phyloP scores from a whole-genome alignment of 2,888 invertebrate genomes.

The Tinea semifulvella region DNA sequence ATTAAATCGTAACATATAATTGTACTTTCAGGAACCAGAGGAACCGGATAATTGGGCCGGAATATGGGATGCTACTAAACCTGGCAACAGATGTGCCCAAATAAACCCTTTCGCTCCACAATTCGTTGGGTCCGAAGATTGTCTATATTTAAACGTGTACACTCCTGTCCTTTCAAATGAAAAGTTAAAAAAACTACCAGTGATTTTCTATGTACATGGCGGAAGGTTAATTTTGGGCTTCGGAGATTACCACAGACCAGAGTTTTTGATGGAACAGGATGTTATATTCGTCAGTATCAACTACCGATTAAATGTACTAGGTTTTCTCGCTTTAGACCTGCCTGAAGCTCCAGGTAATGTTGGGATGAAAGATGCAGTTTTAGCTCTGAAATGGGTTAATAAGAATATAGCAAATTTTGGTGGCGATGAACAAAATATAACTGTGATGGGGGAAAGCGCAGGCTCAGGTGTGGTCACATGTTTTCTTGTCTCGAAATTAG shows the following conservation, averaged over 20 bases:
- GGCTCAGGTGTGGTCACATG: conserved; percentile 35
- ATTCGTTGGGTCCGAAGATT: conserved; percentile 70
- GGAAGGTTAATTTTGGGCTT: conserved; percentile 63
- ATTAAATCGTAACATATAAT: too few relatives aligned
- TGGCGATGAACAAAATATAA: conserved; percentile 41
- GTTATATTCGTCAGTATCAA: conserved; percentile 48
- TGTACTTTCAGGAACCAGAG: conserved; percentile 39
- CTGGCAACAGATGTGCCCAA: conserved; percentile 49
- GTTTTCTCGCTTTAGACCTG: conserved; percentile 42
- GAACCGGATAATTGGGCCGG: conserved; percentile 38
- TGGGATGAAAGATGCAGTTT: conserved; percentile 41
- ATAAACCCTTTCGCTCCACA: conserved; percentile 44
- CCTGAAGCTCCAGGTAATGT: conserved; percentile 51
- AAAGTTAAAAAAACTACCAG: conserved; percentile 44
- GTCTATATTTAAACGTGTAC: conserved; percentile 74
- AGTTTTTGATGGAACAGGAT: conserved; percentile 41
- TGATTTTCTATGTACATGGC: conserved; percentile 67
- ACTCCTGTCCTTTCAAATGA: conserved; percentile 60
- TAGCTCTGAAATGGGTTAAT: conserved; percentile 49
- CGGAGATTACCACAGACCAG: conserved; percentile 54
- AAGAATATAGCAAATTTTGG: conserved; percentile 41
- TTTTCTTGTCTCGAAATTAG: conserved; percentile 38
- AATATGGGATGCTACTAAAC: conserved; percentile 42
- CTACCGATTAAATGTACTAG: conserved; percentile 44
- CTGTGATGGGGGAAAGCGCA: conserved; percentile 48